Conservation (phyloP, 2,113 vertebrate genomes). For the Silurus glanis region DNA sequence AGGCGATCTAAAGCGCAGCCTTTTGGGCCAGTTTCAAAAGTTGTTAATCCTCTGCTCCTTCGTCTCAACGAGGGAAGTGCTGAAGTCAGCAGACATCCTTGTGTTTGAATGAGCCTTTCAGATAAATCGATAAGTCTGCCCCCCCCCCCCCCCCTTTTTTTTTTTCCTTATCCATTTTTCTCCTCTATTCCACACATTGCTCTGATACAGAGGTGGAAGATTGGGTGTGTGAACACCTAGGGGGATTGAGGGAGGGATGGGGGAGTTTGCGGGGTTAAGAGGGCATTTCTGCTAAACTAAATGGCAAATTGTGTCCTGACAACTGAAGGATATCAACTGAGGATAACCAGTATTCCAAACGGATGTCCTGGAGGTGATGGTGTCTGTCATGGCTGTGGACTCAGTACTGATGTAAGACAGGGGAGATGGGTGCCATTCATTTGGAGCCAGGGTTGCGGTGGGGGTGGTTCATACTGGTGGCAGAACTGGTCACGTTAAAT, state of each 20-base stretch:
- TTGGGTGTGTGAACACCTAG: conserved; percentile 15
- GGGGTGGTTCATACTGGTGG: conserved; percentile 23
- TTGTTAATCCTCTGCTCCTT: conserved; percentile 56
- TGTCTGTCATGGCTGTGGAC: conserved; percentile 48
- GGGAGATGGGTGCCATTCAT: conserved; percentile 48
- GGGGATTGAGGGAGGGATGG: background rate
- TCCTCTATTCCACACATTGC: conserved; percentile 36
- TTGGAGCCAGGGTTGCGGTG: conserved; percentile 23
- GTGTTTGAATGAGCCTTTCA: conserved; percentile 55
- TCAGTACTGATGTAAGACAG: conserved; percentile 40
- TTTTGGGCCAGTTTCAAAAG: conserved; percentile 56
- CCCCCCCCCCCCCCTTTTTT: background rate
- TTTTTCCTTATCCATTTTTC: conserved; percentile 50
- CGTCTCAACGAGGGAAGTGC: conserved; percentile 53
- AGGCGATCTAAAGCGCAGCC: conserved; percentile 45
- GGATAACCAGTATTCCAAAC: conserved; percentile 57
- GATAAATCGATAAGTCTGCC: conserved; percentile 60
- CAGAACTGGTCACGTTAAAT: conserved; percentile 52
- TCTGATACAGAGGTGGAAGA: conserved; percentile 46
- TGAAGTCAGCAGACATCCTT: conserved; percentile 57
- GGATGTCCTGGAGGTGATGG: conserved; percentile 49
- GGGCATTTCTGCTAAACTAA: conserved; percentile 42
- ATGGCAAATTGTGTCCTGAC: conserved; percentile 56
- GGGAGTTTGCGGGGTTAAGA: background rate
- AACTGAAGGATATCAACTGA: conserved; percentile 48